phyloP scores from a whole-genome alignment of 2,113 vertebrate species.

The Platysteira castanea region DNA sequence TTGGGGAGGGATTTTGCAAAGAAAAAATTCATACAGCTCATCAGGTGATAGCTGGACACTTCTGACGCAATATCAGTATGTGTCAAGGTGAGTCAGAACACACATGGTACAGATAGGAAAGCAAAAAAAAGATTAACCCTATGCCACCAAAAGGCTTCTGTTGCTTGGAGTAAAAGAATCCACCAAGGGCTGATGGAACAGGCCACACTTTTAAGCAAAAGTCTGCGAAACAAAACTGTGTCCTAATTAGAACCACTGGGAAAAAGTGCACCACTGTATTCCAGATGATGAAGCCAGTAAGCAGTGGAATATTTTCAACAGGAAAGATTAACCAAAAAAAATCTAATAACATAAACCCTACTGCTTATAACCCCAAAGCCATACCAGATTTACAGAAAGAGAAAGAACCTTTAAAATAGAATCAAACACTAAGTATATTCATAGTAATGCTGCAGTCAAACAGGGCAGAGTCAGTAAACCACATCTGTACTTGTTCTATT shows the following conservation, averaged over 20 bases:
- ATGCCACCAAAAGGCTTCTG: neutral
- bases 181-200: neutral
- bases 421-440: neutral
- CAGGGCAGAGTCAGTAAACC: neutral
- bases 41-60: neutral
- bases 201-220: neutral
- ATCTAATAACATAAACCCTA: neutral
- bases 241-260: neutral
- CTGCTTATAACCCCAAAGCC: neutral
- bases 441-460: neutral
- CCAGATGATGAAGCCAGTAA: neutral
- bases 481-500: neutral
- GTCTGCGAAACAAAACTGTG: neutral
- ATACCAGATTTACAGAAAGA: neutral
- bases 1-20: neutral
- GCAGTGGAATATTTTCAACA: neutral
- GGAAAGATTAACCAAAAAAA: neutral
- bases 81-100: slow-evolving; percentile 1
- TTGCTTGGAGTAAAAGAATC: neutral
- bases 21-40: neutral
- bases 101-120: neutral
- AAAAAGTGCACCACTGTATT: neutral
- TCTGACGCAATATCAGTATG: neutral
- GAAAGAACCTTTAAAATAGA: neutral
- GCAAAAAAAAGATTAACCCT: neutral